These are phyloP conservation scores for Eulacestoma nigropectus DNA, from an alignment of 2,113 vertebrate genomes.

Conservation along the genomic window DNA sequence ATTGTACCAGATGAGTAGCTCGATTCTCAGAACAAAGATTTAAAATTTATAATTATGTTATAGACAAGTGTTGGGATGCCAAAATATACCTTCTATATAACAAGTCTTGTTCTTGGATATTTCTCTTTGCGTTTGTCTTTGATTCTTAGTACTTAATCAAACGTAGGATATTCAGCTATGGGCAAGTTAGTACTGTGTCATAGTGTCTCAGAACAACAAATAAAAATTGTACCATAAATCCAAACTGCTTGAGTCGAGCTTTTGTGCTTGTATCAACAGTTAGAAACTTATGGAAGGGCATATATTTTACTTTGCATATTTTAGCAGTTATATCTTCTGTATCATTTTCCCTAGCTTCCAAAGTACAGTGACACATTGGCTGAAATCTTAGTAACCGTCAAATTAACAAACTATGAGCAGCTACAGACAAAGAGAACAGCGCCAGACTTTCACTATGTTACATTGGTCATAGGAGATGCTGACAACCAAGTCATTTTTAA, in stretches of 20 bases:
- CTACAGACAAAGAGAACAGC: constrained; percentile 86
- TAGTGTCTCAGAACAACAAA: neutral
- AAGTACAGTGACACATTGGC: constrained; percentile 79
- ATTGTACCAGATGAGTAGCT: neutral
- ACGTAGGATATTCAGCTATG: neutral
- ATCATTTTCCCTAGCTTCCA: constrained; percentile 73
- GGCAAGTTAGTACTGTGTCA: neutral
- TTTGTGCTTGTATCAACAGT: neutral
- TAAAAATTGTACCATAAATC: neutral
- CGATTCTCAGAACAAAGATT: neutral
- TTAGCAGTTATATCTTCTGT: constrained; percentile 10
- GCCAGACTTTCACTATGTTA: constrained; percentile 81
- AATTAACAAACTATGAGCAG: constrained; percentile 84
- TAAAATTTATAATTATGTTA: neutral
- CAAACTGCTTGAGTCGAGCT: neutral
- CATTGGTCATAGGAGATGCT: constrained; percentile 85
- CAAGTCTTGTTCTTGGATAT: neutral
- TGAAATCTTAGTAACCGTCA: constrained; percentile 85
- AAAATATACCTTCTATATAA: neutral
- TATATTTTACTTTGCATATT: neutral
- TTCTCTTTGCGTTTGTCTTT: neutral
- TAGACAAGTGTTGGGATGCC: neutral
- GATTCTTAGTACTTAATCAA: neutral
- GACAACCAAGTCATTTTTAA: constrained; percentile 88
- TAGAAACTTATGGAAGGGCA: neutral